Percentiles rank a stretch among this genome's conserved stretches.
Evolutionary conservation across 2,888 invertebrate species (phyloP).

Genomic region (Nomada ferruginata): DNA sequence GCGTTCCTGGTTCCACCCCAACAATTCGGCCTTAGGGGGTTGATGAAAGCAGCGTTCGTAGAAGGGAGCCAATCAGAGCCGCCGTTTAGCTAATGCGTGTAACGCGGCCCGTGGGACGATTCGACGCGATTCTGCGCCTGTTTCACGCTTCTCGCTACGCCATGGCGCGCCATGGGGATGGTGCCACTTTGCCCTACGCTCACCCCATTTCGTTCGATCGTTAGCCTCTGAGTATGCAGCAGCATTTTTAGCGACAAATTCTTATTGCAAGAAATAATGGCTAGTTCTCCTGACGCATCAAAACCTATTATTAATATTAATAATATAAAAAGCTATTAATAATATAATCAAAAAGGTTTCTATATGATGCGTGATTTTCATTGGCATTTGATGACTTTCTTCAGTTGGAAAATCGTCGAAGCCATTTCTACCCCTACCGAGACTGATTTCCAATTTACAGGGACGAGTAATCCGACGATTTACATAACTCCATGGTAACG

Average conservation of each 20-base stretch:
- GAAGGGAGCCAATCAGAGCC: constrained; percentile 72
- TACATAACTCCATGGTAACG: constrained; percentile 78
- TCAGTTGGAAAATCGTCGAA: background rate
- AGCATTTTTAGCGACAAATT: background rate
- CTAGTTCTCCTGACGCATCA: too few relatives aligned
- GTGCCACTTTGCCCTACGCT: constrained; percentile 45
- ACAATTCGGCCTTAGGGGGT: constrained; percentile 47
- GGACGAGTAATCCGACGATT: constrained; percentile 75
- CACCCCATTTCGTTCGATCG: constrained; percentile 48
- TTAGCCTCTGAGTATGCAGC: constrained; percentile 15
- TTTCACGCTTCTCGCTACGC: constrained; percentile 63
- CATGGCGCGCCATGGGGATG: constrained; percentile 50
- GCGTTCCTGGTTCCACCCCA: constrained; percentile 23
- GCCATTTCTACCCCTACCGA: constrained; percentile 11
- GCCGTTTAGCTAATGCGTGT: constrained; percentile 77
- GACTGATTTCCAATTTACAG: constrained; percentile 75
- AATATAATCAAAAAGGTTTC: background rate
- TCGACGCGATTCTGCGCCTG: constrained; percentile 56
- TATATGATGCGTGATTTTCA: background rate
- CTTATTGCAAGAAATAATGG: too few relatives aligned
- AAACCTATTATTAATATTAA: too few relatives aligned
- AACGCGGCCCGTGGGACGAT: constrained; percentile 75
- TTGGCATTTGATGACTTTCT: background rate
- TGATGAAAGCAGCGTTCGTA: constrained; percentile 38
- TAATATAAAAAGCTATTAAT: too few relatives aligned